Base-by-base conservation (phyloP, 2,113 vertebrate species). In the Australoheros scitulus region DNA sequence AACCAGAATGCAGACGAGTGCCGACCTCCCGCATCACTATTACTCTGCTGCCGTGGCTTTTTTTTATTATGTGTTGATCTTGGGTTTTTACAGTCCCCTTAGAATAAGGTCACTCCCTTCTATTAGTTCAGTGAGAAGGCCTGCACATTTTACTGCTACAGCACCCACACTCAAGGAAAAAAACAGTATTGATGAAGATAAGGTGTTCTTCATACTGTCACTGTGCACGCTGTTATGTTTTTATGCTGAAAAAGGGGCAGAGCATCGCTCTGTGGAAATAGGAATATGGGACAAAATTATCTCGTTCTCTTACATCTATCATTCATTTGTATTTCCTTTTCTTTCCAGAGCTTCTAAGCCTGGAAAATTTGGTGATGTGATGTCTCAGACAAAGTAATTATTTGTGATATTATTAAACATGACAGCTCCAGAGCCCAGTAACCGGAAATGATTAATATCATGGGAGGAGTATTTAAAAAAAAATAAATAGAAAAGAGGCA, bases 31-130 rank as follows among this genome's bases (percentile, higher is more conserved):
- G 50, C 32, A 80, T 85, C 80, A 84, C 77, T 70, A 77, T 38
- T 79, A 74, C 86, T 88, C 70, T 88, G 82, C 84, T 88, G 50
- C 7, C 24, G 52, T 87, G 81, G 80, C 64, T 76, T 86, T 92
- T 84, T 79, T 90, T 90, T 82, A 91, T 93, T 92, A 87, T 81
- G 91, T 72, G 91, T 91, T 92, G 92, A 92, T 91, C 89, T 88
- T 80, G 78, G 81, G 77, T 87, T 65, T 86, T 76, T 64, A 74
- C 18, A 3, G 47, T 79, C 80, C 79, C 52, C 74, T 80, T 77
- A 79, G 80, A 88, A 80, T 36, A 55, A 78, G 87, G 85, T 93
- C 83, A 81, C 76, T 83, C 50, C 59, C 76, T 77, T 82, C 68
- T 64, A 87, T 91, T 84, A 86, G 81, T 61, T 77, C 58, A 79